A percentile compares a stretch with the other conserved stretches of the same genome.
These are phyloP conservation scores for Heteromormyrus szaboi DNA, from an alignment of 2,797 vertebrate genomes.

Conservation along the genomic window DNA sequence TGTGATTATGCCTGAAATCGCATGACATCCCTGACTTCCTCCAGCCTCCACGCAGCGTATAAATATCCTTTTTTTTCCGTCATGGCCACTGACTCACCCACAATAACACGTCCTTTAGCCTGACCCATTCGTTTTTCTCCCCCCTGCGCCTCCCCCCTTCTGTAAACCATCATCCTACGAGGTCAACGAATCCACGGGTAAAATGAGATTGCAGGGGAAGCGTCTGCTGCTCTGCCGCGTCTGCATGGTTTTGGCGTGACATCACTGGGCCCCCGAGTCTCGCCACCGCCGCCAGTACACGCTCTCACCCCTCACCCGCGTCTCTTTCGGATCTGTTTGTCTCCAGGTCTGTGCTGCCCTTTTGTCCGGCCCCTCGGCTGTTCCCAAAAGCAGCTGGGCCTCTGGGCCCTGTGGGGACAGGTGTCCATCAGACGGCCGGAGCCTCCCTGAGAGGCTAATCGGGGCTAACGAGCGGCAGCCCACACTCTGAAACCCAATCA, in stretches of 20 bases:
- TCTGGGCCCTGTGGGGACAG: neutral
- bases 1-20: neutral
- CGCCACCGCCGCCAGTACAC: neutral
- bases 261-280: neutral
- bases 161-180: conserved; percentile 6
- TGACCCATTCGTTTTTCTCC: neutral
- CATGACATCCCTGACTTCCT: neutral
- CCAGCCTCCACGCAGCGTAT: neutral
- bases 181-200: neutral
- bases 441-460: neutral
- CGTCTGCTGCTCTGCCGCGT: neutral
- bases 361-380: neutral
- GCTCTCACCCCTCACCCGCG: neutral
- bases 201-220: neutral
- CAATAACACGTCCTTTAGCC: neutral
- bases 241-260: neutral
- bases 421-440: neutral
- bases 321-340: neutral
- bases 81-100: neutral
- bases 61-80: conserved; percentile 8
- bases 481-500: conserved; percentile 9
- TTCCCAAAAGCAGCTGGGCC: neutral
- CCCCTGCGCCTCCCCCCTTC: neutral
- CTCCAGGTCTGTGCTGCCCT: neutral
- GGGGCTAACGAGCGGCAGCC: neutral